Evolutionary conservation across 1,140 invertebrate species (phyloP), one percentile per base, ranked within the genome.

Genomic region (Halotydeus destructor): DNA sequence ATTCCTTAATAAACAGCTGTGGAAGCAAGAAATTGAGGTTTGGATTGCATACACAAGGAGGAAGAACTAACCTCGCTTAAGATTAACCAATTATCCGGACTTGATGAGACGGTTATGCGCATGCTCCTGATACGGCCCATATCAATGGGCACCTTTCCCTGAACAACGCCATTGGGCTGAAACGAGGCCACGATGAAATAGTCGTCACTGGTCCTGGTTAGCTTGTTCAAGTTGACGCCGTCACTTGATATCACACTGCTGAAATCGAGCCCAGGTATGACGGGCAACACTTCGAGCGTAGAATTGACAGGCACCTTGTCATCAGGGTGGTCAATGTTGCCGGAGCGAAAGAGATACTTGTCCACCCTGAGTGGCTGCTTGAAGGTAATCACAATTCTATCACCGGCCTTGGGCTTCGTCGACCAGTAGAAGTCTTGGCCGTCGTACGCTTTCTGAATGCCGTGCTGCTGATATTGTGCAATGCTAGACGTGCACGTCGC

Each of bases 391-490:
- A 72, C 70, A 9, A 93, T 63, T 32, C 72, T 64, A 57, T 93
- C 82, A 2, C 79, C 82, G 23, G 72, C 68, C 50, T 79, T 74
- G 0, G 88, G 86, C 16, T 79, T 65, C 11, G 84, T 59, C 12
- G 82, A 84, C 89, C 89, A 94, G 58, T 91, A 94, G 53, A 81
- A 91, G 0, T 75, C 76, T 53, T 82, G 73, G 0, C 89, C 88
- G 31, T 69, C 66, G 55, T 96, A 96, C 8, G 83, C 85, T 52
- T 73, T 72, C 41, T 73, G 65, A 4, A 91, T 53, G 0, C 75
- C 74, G 56, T 78, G 84, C 34, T 78, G 74, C 52, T 81, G 77
- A 57, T 91, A 89, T 5, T 76, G 69, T 50, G 76, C 78, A 35
- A 96, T 78, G 42, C 71, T 71, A 12, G 78, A 76, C 19, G 69